These are phyloP conservation scores for Lithobates sylvaticus DNA, from an alignment of 2,797 vertebrate genomes.

Conservation along the genomic window DNA sequence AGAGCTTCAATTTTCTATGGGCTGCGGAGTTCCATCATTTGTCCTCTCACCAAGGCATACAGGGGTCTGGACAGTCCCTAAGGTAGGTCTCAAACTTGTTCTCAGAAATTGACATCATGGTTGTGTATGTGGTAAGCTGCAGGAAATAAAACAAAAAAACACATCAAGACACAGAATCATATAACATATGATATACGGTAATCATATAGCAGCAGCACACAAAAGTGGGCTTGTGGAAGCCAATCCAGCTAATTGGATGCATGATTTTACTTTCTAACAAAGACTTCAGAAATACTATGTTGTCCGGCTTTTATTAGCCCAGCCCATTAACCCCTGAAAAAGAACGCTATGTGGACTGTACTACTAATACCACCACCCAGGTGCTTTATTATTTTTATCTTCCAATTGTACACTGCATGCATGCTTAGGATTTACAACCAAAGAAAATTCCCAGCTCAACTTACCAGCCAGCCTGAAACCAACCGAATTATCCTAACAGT, in stretches of 20 bases:
- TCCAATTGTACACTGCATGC: background rate
- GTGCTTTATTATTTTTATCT: background rate
- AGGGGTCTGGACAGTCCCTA: slow-evolving; percentile 90
- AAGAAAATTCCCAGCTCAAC: too few relatives aligned
- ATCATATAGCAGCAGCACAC: background rate
- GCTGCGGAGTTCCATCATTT: background rate
- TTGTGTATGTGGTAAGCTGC: slow-evolving; percentile 93
- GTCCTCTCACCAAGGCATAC: slow-evolving; percentile 89
- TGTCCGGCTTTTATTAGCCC: background rate
- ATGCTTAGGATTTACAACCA: background rate
- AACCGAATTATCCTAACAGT: too few relatives aligned
- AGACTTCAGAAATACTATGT: background rate
- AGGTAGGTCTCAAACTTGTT: slow-evolving; percentile 86
- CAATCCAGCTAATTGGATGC: too few relatives aligned
- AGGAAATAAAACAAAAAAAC: slow-evolving; percentile 19
- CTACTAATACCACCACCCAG: too few relatives aligned
- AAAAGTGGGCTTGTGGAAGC: too few relatives aligned
- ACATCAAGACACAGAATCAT: background rate
- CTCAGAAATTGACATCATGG: slow-evolving; percentile 85
- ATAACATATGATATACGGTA: too few relatives aligned
- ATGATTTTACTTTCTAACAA: background rate
- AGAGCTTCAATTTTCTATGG: background rate
- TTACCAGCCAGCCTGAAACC: too few relatives aligned
- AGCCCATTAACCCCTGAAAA: too few relatives aligned
- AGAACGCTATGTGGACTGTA: too few relatives aligned